Evolutionary conservation across 2,113 vertebrate species (phyloP).

Genomic region (Laticauda colubrina): DNA sequence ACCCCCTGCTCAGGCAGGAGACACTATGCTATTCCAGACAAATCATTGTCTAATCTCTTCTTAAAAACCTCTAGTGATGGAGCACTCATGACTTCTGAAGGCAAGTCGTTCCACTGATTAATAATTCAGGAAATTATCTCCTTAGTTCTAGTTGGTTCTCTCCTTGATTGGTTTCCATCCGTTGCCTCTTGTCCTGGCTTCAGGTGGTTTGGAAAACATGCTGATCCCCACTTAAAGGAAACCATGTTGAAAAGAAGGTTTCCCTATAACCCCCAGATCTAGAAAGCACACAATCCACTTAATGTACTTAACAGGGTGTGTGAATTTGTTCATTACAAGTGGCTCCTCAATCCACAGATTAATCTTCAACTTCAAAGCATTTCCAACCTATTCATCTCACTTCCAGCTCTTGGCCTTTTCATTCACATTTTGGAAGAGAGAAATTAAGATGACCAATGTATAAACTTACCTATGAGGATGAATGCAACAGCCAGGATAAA

Average conservation of each 20-base stretch:
- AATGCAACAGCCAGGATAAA: constrained; percentile 72
- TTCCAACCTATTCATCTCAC: background rate
- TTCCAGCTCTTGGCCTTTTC: background rate
- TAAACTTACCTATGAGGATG: constrained; percentile 72
- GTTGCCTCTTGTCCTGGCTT: background rate
- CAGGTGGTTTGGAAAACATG: background rate
- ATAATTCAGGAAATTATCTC: background rate
- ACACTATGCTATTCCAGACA: no score
- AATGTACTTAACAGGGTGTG: background rate
- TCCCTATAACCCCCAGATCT: background rate
- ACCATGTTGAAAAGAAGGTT: background rate
- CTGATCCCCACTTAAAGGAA: background rate
- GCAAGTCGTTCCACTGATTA: background rate
- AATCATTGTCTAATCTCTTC: no score
- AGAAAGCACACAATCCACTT: background rate
- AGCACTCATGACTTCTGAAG: background rate
- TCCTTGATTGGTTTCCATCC: background rate
- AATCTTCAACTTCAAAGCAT: background rate
- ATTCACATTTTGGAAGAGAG: background rate
- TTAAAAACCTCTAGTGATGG: background rate
- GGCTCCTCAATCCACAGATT: background rate
- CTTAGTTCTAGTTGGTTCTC: background rate
- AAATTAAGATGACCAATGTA: background rate
- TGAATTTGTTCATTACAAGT: background rate
- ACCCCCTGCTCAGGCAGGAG: background rate